Percentiles rank a stretch among this genome's conserved stretches.
phyloP scores from a whole-genome alignment of 2,888 invertebrate genomes.

The Metallyticus violacea region DNA sequence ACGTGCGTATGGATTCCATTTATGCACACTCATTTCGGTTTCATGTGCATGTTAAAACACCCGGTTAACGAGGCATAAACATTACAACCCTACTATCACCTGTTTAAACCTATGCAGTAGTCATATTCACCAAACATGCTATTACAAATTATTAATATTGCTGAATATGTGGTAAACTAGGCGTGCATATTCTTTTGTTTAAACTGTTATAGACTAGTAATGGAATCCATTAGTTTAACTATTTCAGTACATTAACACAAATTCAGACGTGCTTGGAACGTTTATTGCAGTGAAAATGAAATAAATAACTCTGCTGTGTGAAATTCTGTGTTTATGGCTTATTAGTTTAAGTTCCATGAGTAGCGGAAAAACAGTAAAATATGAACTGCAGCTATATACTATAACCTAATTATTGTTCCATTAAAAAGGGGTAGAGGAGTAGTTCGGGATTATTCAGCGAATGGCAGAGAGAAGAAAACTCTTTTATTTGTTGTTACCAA shows the following conservation, averaged over 20 bases:
- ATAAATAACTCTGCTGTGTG: background rate
- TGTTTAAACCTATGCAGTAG: background rate
- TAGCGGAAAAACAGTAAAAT: background rate
- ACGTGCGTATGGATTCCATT: background rate
- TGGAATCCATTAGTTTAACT: background rate
- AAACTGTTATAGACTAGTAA: background rate
- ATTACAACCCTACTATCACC: background rate
- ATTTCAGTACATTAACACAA: background rate
- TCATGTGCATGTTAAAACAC: background rate
- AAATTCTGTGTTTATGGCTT: background rate
- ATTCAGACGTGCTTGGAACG: background rate
- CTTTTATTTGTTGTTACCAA: background rate
- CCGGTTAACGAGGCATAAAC: background rate
- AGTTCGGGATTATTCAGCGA: background rate
- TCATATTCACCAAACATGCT: background rate
- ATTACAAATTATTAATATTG: background rate
- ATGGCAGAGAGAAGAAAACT: background rate
- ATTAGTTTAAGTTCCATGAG: background rate
- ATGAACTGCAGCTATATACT: background rate
- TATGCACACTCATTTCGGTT: background rate
- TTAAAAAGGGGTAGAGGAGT: background rate
- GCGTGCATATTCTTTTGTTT: background rate
- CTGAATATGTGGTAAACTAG: background rate
- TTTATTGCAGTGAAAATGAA: background rate
- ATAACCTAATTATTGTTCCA: background rate